Conservation (phyloP, 2,888 invertebrate genomes). For the Pyrocoelia pectoralis region DNA sequence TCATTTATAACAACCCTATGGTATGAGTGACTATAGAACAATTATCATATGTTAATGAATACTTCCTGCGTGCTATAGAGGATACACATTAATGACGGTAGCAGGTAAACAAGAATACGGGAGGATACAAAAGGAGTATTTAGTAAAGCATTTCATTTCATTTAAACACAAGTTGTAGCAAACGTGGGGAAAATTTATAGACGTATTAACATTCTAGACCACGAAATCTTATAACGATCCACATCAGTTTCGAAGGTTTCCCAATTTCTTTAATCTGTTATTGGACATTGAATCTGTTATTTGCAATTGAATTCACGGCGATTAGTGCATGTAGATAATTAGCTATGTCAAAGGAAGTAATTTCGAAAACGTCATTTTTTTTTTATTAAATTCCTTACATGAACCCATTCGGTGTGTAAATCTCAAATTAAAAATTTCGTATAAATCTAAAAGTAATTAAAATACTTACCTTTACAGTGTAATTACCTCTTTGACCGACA, state of each 20-base stretch:
- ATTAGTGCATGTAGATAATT: conserved; percentile 13
- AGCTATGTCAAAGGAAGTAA: conserved; percentile 13
- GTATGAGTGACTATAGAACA: conserved; percentile 15
- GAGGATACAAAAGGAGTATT: conserved; percentile 13
- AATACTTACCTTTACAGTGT: background rate
- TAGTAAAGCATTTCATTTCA: conserved; percentile 12
- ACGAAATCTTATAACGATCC: conserved; percentile 17
- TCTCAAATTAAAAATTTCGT: background rate
- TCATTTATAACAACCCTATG: conserved; percentile 22
- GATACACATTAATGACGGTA: conserved; percentile 4
- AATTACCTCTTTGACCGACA: background rate
- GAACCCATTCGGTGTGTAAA: background rate
- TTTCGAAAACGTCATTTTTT: too few relatives aligned
- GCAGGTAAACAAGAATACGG: conserved; percentile 4
- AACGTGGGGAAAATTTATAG: conserved; percentile 14
- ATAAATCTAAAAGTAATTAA: background rate
- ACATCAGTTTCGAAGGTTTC: conserved; percentile 14
- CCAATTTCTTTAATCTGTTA: conserved; percentile 21
- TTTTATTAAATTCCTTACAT: too few relatives aligned
- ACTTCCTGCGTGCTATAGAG: background rate
- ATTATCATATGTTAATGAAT: conserved; percentile 23
- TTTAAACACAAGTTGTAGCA: conserved; percentile 4
- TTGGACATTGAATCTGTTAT: conserved; percentile 10
- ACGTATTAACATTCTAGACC: conserved; percentile 22
- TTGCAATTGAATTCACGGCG: conserved; percentile 9